A percentile compares a stretch with the other conserved stretches of the same genome.
Evolutionary conservation across 2,888 invertebrate genomes (phyloP).

Genomic region (Rhabditoides inermis): DNA sequence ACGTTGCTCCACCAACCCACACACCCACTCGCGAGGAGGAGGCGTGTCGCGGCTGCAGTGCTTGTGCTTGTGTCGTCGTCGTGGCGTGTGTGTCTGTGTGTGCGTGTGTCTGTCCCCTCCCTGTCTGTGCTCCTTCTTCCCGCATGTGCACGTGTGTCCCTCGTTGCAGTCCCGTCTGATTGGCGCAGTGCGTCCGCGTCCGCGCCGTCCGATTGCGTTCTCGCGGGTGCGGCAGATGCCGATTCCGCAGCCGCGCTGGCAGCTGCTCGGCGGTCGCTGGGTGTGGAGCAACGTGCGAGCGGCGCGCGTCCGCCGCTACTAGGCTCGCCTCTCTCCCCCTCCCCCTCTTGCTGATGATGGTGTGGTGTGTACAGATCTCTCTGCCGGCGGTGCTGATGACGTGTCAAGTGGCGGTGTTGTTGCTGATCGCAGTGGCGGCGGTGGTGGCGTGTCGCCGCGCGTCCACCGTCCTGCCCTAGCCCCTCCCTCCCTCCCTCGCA

Average conservation of each 20-base stretch:
- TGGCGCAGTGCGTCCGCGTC: not conserved
- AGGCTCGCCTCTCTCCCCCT: not conserved
- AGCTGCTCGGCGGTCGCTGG: constrained; percentile 1
- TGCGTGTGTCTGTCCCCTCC: constrained; percentile 1
- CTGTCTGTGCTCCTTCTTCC: constrained; percentile 2
- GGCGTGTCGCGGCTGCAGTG: too few species aligned
- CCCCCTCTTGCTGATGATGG: not conserved
- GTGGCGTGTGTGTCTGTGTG: constrained; percentile 1
- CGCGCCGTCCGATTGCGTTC: constrained; percentile 31
- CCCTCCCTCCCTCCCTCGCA: constrained; percentile 1
- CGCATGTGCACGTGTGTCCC: constrained; percentile 1
- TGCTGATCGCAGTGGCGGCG: constrained; percentile 19
- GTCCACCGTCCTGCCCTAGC: constrained; percentile 5
- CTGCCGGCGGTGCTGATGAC: constrained; percentile 27
- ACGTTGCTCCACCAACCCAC: too few species aligned
- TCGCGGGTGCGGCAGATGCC: constrained; percentile 36
- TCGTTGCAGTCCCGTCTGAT: constrained; percentile 6
- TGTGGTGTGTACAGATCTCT: constrained; percentile 20
- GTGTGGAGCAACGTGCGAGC: not conserved
- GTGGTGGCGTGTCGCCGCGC: constrained; percentile 14
- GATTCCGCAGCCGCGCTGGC: constrained; percentile 14
- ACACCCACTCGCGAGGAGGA: too few species aligned
- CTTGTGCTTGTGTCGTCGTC: too few species aligned
- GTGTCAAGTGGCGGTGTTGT: constrained; percentile 21
- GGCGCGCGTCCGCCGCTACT: not conserved